Evolutionary conservation across 2,113 vertebrate species (phyloP).

Genomic region (Callithrix jacchus): DNA sequence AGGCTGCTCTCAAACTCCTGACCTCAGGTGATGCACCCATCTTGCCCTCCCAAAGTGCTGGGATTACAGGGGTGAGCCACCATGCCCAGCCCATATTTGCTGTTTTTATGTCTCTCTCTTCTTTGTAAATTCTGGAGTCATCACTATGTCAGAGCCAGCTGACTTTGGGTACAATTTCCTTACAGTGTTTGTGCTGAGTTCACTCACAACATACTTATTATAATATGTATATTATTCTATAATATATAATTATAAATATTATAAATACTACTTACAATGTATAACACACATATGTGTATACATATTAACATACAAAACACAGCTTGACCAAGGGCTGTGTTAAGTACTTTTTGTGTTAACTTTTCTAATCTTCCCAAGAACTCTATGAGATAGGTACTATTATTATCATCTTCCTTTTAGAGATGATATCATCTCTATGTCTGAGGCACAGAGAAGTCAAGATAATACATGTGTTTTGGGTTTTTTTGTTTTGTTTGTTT

Average conservation of each 20-base stretch:
- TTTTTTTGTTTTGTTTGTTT: too few species aligned
- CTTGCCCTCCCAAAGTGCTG: too few species aligned
- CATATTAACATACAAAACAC: too few species aligned
- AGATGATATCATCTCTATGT: not conserved
- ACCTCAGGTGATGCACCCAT: too few species aligned
- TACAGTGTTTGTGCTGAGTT: not conserved
- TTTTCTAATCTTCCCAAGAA: not conserved
- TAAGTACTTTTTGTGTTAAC: not conserved
- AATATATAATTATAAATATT: too few species aligned
- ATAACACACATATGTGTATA: too few species aligned
- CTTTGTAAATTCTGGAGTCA: not conserved
- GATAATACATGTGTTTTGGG: not conserved
- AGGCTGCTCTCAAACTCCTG: too few species aligned
- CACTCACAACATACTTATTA: not conserved
- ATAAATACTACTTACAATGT: too few species aligned
- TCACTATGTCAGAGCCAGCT: not conserved
- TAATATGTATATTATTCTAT: not conserved
- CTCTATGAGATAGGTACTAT: not conserved
- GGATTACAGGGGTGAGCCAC: too few species aligned
- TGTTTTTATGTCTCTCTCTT: not conserved
- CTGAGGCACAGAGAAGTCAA: not conserved
- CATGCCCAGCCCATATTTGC: too few species aligned
- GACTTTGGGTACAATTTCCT: not conserved
- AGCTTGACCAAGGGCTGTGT: not conserved
- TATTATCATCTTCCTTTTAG: not conserved